Base-by-base conservation (phyloP, 2,888 invertebrate species). In the Neocrepidodera transversa region DNA sequence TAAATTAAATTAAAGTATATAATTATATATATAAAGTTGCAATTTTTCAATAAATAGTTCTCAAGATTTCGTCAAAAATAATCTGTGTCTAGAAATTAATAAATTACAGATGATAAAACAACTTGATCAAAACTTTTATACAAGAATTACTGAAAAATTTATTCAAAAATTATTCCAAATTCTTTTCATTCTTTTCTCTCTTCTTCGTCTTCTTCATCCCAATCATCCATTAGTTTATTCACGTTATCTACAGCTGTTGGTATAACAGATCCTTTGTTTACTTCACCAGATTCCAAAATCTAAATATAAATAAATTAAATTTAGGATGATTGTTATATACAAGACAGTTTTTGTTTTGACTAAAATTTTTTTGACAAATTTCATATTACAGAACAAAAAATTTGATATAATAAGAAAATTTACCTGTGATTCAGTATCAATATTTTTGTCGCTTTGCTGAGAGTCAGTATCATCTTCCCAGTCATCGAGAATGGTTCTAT, bases 381-480 rank as follows among this genome's bases (percentile, higher is more conserved):
- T 6, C 3, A 23, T 23, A 23, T 23, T 23, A 23, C 26, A 23
- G 26, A 23, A 6, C 7, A n/a, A n/a, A n/a, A n/a, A n/a, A n/a
- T n/a, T n/a, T n/a, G n/a, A n/a, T n/a, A n/a, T n/a, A n/a, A n/a
- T n/a, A n/a, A n/a, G n/a, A n/a, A 23, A 23, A 5, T 23, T 23
- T 26, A 51, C 40, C 30, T 47, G 17, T 47, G 35, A 23, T 14
- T 52, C 61, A 7, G 28, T 35, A 48, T 71, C 71, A 8, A 65
- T 71, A 28, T 67, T 64, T 47, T 73, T 70, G 38, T 75, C 77
- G 4, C 79, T 79, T 52, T 79, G 78, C 65, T 80, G 80, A 1
- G 79, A 79, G 68, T 80, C 80, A 0, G 80, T 80, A 63, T 79
- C 79, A 55, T 80, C 76, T 49, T 77, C 79, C 80, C 80, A 80